A percentile compares a stretch with the other conserved stretches of the same genome.
phyloP scores from a whole-genome alignment of 2,113 vertebrate genomes.

The Crotalus helleri region DNA sequence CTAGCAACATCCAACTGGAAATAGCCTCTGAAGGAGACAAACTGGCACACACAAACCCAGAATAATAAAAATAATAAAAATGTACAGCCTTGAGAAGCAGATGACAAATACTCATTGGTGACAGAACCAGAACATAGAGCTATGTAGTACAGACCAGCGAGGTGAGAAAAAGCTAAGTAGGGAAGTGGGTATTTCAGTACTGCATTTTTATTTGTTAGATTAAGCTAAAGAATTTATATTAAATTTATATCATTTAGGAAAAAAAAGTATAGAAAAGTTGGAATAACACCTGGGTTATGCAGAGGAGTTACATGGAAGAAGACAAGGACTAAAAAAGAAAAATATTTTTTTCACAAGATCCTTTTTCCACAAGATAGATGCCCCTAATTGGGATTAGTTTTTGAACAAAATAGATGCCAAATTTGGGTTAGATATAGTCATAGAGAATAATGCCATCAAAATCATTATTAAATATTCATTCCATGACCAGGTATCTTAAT shows the following conservation, averaged over 20 bases:
- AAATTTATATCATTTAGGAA: not conserved
- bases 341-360: not conserved
- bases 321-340: not conserved
- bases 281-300: not conserved
- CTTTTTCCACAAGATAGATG: not conserved
- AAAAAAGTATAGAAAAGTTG: not conserved
- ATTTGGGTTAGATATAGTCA: not conserved
- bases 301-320: not conserved
- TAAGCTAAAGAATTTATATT: no score
- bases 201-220: not conserved
- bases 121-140: not conserved
- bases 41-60: not conserved
- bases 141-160: not conserved
- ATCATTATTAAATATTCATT: not conserved
- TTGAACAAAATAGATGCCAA: not conserved
- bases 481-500: not conserved
- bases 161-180: not conserved
- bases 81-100: not conserved
- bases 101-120: not conserved
- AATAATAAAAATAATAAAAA: not conserved
- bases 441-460: not conserved
- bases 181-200: not conserved
- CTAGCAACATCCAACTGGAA: not conserved
- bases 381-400: not conserved
- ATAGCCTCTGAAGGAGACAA: not conserved